These are phyloP conservation scores for Diadumene lineata DNA, from an alignment of 92 coral and sea anemone species.

Conservation along the genomic window DNA sequence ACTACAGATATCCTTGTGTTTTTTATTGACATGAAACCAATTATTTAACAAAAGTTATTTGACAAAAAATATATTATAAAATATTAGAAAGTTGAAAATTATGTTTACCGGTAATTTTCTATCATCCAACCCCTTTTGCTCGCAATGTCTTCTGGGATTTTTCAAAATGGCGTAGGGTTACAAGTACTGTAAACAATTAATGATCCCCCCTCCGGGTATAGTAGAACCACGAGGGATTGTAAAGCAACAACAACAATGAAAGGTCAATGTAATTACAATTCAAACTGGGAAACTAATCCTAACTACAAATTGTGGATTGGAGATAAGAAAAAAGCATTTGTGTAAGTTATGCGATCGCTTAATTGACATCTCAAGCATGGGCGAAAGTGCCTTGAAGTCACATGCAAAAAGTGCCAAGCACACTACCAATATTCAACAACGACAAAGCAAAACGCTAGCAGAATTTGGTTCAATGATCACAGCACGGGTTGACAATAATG, in stretches of 20 bases:
- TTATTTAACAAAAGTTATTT: neutral
- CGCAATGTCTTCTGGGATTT: neutral
- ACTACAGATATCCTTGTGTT: neutral
- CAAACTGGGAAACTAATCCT: conserved; percentile 29
- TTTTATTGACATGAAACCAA: neutral
- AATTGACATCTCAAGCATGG: conserved; percentile 52
- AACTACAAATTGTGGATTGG: conserved; percentile 37
- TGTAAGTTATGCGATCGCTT: conserved; percentile 46
- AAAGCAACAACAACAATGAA: neutral
- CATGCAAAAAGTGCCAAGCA: conserved; percentile 43
- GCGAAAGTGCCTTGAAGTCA: conserved; percentile 53
- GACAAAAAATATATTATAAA: neutral
- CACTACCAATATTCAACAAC: conserved; percentile 28
- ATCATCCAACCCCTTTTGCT: neutral
- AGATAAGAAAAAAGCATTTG: conserved; percentile 43
- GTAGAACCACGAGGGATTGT: neutral
- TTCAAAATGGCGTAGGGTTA: neutral
- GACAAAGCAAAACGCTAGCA: conserved; percentile 32
- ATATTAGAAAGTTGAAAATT: too few species aligned
- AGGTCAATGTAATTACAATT: neutral
- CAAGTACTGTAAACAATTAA: neutral
- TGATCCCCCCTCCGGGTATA: neutral
- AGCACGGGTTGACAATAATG: neutral
- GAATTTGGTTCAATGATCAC: conserved; percentile 28
- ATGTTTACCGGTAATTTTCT: too few species aligned